phyloP scores from a whole-genome alignment of 2,113 vertebrate species.

The Phasianus colchicus region DNA sequence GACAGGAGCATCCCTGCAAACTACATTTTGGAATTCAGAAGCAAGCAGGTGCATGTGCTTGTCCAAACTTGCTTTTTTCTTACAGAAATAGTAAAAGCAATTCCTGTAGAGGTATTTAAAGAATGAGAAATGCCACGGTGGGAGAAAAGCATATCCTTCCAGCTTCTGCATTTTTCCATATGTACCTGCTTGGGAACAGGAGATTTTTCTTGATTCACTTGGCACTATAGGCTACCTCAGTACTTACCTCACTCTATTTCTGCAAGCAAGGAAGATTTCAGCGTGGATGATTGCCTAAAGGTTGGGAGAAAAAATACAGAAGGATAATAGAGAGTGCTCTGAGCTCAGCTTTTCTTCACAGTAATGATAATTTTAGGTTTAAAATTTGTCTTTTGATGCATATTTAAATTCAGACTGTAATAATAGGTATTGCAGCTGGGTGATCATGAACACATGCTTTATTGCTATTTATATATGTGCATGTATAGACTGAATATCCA shows the following conservation, averaged over 20 bases:
- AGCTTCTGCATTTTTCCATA: neutral
- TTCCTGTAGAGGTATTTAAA: neutral
- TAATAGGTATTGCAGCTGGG: slow-evolving; percentile 55
- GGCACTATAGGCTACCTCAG: neutral
- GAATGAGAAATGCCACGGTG: neutral
- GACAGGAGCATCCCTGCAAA: neutral
- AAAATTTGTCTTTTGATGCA: slow-evolving; percentile 6
- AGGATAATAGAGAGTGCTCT: neutral
- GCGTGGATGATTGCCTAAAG: neutral
- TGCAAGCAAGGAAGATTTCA: neutral
- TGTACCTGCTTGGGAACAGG: neutral
- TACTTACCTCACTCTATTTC: neutral
- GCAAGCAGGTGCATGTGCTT: neutral
- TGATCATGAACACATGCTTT: slow-evolving; percentile 31
- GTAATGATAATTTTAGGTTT: slow-evolving; percentile 36
- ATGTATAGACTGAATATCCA: neutral
- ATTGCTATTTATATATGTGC: slow-evolving; percentile 2
- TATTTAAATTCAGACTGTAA: slow-evolving; percentile 46
- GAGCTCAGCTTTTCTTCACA: neutral
- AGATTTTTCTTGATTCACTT: neutral
- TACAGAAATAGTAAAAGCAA: neutral
- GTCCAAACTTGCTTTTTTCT: neutral
- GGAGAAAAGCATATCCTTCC: neutral
- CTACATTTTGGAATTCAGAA: neutral
- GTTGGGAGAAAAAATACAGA: neutral